Evolutionary conservation across 2,888 invertebrate species (phyloP), one percentile per base, ranked within the genome.

Genomic region (Pasiphila rectangulata): DNA sequence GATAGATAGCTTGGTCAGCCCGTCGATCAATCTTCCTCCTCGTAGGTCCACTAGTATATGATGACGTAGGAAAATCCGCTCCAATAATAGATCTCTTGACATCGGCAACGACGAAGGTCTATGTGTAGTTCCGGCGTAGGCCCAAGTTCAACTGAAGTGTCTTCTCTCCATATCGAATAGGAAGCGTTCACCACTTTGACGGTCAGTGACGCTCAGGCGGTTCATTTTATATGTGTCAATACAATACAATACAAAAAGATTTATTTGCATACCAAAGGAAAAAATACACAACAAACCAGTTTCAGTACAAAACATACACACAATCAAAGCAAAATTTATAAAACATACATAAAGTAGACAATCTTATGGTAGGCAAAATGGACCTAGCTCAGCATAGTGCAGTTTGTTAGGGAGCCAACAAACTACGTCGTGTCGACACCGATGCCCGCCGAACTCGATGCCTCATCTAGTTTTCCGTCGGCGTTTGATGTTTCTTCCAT

Each of bases 61-160:
- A 10, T 58, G 23, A 0, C 10, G 39, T 29, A 63, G 51, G 47
- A 64, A n/a, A 63, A 42, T 64, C 63, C 4, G 63, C 64, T 0
- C 63, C 63, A 1, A 64, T 7, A 6, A 63, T 64, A 2, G 60
- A 57, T 30, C 57, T 57, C 7, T 46, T 51, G 0, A 66, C 59
- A 3, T 54, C 53, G 0, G 56, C 57, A 4, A 64, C 23, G 1
- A 63, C 39, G 17, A 66, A 61, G 6, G 15, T 52, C 62, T 61
- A 67, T 2, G 24, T 13, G n/a, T n/a, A n/a, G n/a, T n/a, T n/a
- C n/a, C n/a, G n/a, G n/a, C n/a, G 41, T 41, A 63, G 49, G 15
- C 59, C 39, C 37, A 65, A 29, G 0, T 35, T 39, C 15, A 65
- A 19, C 1, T 27, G 40, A 27, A 49, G 49, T 3, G 30, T 9